A percentile compares a stretch with the other conserved stretches of the same genome.
Conservation (phyloP, 2,888 invertebrate species). For the Drosophila borealis region DNA sequence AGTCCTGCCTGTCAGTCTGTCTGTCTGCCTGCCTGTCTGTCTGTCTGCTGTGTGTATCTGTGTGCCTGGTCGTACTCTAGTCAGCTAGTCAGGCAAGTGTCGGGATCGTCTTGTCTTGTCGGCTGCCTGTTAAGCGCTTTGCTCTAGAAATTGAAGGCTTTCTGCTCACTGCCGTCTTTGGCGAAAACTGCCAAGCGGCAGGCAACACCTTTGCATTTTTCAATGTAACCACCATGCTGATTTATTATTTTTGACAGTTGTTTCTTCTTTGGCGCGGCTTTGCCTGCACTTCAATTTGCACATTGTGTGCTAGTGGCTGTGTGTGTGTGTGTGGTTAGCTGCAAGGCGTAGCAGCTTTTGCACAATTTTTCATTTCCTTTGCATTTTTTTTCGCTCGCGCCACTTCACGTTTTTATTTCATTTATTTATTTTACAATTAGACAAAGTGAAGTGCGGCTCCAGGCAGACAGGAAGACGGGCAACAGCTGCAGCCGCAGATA, state of each 20-base stretch:
- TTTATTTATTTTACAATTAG: conserved; percentile 79
- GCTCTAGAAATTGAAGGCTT: conserved; percentile 64
- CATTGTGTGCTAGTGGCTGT: conserved; percentile 7
- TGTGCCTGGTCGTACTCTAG: conserved; percentile 5
- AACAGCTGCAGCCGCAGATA: conserved; percentile 19
- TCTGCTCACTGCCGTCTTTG: conserved; percentile 32
- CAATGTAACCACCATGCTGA: conserved; percentile 59
- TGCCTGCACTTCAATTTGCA: conserved; percentile 23
- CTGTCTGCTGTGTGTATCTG: background rate
- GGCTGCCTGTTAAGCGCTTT: conserved; percentile 62
- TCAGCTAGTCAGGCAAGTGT: conserved; percentile 50
- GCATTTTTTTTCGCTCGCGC: conserved; percentile 33
- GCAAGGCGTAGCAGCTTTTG: conserved; percentile 23
- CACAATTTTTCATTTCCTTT: conserved; percentile 63
- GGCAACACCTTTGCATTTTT: conserved; percentile 38
- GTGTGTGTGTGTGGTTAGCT: conserved; percentile 30
- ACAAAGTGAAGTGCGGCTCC: conserved; percentile 70
- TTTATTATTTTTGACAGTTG: conserved; percentile 72
- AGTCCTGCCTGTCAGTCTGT: conserved; percentile 18
- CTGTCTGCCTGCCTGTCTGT: conserved; percentile 11
- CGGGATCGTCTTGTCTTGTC: conserved; percentile 42
- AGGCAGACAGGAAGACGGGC: conserved; percentile 20
- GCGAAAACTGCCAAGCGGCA: conserved; percentile 18
- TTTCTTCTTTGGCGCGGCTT: conserved; percentile 19
- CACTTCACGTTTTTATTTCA: conserved; percentile 68